A percentile compares a stretch with the other conserved stretches of the same genome.
These are phyloP conservation scores for Manis pentadactyla DNA, from an alignment of 2,797 vertebrate genomes.

Conservation along the genomic window DNA sequence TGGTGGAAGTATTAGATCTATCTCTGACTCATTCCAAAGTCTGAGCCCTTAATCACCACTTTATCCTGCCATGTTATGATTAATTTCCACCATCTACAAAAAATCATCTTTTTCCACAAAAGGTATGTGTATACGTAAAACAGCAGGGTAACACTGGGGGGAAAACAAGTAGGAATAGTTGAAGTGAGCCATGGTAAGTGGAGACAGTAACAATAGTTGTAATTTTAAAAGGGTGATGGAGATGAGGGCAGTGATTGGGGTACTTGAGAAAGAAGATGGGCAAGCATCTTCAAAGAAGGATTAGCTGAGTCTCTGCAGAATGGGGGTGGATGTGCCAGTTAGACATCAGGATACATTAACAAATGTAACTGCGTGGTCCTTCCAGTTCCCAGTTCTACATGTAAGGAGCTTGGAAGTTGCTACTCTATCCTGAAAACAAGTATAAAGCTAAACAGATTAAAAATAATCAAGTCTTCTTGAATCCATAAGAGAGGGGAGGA, in stretches of 20 bases:
- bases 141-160: neutral
- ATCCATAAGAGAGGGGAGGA: neutral
- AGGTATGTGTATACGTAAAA: neutral
- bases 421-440: neutral
- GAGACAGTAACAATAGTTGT: neutral
- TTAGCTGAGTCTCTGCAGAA: neutral
- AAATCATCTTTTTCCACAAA: neutral
- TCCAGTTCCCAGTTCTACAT: neutral
- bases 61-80: neutral
- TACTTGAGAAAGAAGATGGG: neutral
- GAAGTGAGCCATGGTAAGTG: neutral
- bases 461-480: neutral
- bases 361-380: neutral
- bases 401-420: neutral
- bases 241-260: neutral
- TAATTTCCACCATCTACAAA: neutral
- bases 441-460: neutral
- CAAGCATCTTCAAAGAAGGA: neutral
- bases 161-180: neutral
- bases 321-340: neutral
- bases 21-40: neutral
- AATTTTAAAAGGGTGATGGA: neutral
- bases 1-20: neutral
- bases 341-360: neutral
- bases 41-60: neutral